Base-by-base conservation (phyloP, 1,140 invertebrate species). In the Drosophila baimaii region DNA sequence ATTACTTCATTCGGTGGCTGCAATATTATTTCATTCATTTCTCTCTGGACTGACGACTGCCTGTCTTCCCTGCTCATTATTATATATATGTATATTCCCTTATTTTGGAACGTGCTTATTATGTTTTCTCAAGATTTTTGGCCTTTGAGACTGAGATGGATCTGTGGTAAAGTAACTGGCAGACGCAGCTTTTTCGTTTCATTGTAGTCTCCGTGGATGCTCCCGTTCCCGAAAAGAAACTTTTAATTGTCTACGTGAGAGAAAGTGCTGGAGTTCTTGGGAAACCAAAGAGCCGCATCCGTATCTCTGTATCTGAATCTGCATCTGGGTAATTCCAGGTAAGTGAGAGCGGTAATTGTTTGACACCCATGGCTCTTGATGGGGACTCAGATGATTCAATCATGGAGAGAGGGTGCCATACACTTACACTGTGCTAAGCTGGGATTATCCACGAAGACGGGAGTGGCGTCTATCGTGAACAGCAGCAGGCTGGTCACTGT, bases 351-450 rank as follows among this genome's bases (percentile, higher is more conserved):
- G 43, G 41, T 56, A 72, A 51, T 72, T 43, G 27, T 35, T 23
- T 35, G 68, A 61, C 68, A 74, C 61, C 44, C 61, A 44, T 63
- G 29, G 41, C 65, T 41, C 65, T 41, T 27, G 59, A 64, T 73
- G 44, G 64, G 27, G 17, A 12, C 27, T n/a, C n/a, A n/a, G 57
- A 44, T 64, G 43, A 58, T 61, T 77, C 56, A 55, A 57, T 39
- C 35, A 13, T 27, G 5, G 15, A 44, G 21, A 25, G 21, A 44
- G 52, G 43, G 43, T 46, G 27, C 13, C 39, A n/a, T n/a, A n/a
- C 81, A 92, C 91, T 92, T 91, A 92, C 91, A 92, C 61, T 92
- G 91, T 47, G 91, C 91, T 92, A 92, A 90, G 68, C 91, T 92
- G 68, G 91, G 91, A 86, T 92, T 92, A 89, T 92, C 88, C 71